A percentile compares a stretch with the other conserved stretches of the same genome.
These are phyloP conservation scores for Centruroides sculpturatus DNA, from an alignment of 1,140 invertebrate genomes.

Conservation along the genomic window DNA sequence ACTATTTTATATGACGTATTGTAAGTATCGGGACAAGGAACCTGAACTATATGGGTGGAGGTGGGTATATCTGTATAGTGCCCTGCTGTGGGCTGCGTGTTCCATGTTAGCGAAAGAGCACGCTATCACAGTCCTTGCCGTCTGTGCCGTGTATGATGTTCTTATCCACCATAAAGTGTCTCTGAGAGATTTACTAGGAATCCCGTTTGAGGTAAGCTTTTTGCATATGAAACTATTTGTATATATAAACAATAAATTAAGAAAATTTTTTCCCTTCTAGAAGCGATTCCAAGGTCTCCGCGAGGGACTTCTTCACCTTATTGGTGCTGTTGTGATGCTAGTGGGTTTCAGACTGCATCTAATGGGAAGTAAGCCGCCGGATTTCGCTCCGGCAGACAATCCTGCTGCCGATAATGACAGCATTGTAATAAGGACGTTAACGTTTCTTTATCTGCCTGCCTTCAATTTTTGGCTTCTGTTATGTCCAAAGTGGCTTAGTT, in stretches of 20 bases:
- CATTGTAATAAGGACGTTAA: constrained; percentile 39
- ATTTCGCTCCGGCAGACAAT: constrained; percentile 30
- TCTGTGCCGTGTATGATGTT: constrained; percentile 66
- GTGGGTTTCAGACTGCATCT: constrained; percentile 24
- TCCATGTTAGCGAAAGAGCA: constrained; percentile 82
- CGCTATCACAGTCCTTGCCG: constrained; percentile 73
- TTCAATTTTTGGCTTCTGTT: constrained; percentile 70
- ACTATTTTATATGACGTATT: constrained; percentile 39
- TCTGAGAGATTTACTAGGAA: constrained; percentile 6
- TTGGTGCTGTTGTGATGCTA: constrained; percentile 28
- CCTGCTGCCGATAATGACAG: constrained; percentile 29
- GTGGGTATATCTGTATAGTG: constrained; percentile 12
- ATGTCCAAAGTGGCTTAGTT: constrained; percentile 66
- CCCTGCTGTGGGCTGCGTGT: constrained; percentile 16
- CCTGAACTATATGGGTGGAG: not conserved
- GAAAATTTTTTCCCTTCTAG: constrained; percentile 31
- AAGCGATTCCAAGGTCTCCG: constrained; percentile 36
- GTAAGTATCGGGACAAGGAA: constrained; percentile 10
- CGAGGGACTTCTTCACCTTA: constrained; percentile 44
- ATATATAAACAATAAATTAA: not conserved
- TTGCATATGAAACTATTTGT: not conserved
- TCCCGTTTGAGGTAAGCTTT: constrained; percentile 7
- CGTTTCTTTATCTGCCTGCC: constrained; percentile 72
- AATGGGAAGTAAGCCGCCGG: constrained; percentile 23
- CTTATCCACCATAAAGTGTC: constrained; percentile 31